Evolutionary conservation across 2,797 vertebrate genomes (phyloP), one percentile per base, ranked within the genome.

Genomic region (Amblyopsis hoosieri): DNA sequence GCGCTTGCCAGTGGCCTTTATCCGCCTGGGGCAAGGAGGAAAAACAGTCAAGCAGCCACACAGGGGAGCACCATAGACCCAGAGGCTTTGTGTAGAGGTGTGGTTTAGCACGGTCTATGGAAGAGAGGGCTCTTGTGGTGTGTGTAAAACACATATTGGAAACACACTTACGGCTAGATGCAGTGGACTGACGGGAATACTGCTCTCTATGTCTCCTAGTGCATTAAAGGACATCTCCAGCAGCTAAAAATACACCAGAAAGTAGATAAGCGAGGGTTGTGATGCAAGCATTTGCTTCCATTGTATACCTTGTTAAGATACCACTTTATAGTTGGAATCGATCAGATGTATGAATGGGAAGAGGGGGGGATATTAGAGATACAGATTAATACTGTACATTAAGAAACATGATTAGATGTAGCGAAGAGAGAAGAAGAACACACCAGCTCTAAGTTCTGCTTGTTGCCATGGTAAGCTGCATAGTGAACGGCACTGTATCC

Each of bases 151-250:
- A 29, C 23, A 42, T 10, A 42, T 42, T 8, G 23, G 14, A 23
- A 47, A 12, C 45, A 67, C 55, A 96, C 97, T 97, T 74, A 99
- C 97, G 93, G 97, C 96, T 85, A 99, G 97, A 93, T 99, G 97
- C 92, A 99, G 93, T 75, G 97, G 96, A 90, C 97, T 99, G 87
- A 97, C 94, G 64, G 96, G 96, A 89, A 95, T 91, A 84, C 94
- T 95, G 91, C 94, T 98, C 83, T 99, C 96, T 88, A 97, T 96
- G 74, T 98, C 95, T 90, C 97, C 95, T 90, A 99, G 92, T 92
- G 96, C 97, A 91, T 99, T 97, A 87, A 98, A 97, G 63, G 96
- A 97, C 95, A 97, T 96, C 89, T 99, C 97, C 93, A 99, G 91
- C 72, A 99, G 95, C 97, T 99, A 66, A 74, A 72, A 0, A 57